These are phyloP conservation scores for Rhinichthys osculus DNA, from an alignment of 2,797 vertebrate species.

Conservation along the genomic window DNA sequence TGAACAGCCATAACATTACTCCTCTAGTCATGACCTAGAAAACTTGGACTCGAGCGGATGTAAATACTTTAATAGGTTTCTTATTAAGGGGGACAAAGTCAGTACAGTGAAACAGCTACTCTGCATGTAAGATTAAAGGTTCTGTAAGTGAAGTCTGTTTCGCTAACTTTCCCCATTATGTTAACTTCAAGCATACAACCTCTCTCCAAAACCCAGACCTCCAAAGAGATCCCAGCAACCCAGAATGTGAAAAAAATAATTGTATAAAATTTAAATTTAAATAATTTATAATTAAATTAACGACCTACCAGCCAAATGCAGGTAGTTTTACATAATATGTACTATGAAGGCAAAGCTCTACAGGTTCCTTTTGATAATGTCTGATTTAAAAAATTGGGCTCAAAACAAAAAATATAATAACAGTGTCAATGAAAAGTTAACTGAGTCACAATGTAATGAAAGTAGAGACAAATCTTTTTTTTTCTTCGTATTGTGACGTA, in stretches of 20 bases:
- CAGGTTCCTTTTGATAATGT: background rate
- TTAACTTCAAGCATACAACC: background rate
- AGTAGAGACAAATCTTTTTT: background rate
- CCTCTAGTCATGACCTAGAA: conserved; percentile 37
- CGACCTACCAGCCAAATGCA: background rate
- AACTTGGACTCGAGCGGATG: conserved; percentile 8
- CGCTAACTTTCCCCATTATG: background rate
- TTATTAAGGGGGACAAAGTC: conserved; percentile 17
- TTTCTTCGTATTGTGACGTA: background rate
- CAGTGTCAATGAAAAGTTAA: background rate
- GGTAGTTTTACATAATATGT: background rate
- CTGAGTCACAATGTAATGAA: background rate
- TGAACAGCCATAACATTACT: conserved; percentile 23
- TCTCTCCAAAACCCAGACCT: background rate
- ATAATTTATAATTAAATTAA: background rate
- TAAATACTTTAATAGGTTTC: conserved; percentile 47
- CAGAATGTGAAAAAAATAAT: too few relatives aligned
- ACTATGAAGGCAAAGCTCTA: background rate
- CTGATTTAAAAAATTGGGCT: background rate
- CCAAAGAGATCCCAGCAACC: background rate
- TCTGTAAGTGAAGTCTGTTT: background rate
- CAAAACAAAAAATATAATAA: background rate
- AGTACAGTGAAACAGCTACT: conserved; percentile 24
- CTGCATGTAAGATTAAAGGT: background rate
- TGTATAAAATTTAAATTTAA: too few relatives aligned